Evolutionary conservation across 1,140 invertebrate species (phyloP).

Genomic region (Drosophila micromelanica): DNA sequence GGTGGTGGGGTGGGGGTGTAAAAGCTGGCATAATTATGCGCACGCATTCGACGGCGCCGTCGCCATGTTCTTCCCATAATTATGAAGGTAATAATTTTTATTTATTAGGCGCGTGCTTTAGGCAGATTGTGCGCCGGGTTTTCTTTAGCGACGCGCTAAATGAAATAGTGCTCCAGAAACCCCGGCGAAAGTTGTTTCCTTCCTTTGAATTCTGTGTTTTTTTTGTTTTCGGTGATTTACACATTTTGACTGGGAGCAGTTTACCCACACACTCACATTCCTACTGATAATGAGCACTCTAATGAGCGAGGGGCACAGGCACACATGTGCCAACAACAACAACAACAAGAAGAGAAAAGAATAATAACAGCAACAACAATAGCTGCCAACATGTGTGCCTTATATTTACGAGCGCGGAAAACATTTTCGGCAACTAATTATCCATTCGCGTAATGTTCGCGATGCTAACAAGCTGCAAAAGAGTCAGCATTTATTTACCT

Average conservation of each 20-base stretch:
- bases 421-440: conserved; percentile 84
- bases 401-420: conserved; percentile 78
- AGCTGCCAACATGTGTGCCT: conserved; percentile 67
- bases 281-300: conserved; percentile 79
- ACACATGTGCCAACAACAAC: conserved; percentile 57
- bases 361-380: conserved; percentile 14
- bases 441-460: conserved; percentile 79
- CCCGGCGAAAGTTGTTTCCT: conserved; percentile 44
- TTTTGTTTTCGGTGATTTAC: conserved; percentile 70
- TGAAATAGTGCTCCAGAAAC: conserved; percentile 37
- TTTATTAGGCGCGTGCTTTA: conserved; percentile 81
- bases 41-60: conserved; percentile 70
- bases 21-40: conserved; percentile 78
- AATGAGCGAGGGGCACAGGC: conserved; percentile 55
- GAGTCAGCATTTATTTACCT: conserved; percentile 50
- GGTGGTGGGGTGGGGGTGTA: conserved; percentile 30
- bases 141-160: conserved; percentile 38
- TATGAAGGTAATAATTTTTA: conserved; percentile 83
- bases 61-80: conserved; percentile 78
- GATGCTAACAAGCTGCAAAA: conserved; percentile 57
- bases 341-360: conserved; percentile 3
- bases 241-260: conserved; percentile 31
- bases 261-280: conserved; percentile 47
- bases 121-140: conserved; percentile 60
- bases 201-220: conserved; percentile 19